phyloP scores from a whole-genome alignment of 2,797 vertebrate genomes.

The Margarornis squamiger region DNA sequence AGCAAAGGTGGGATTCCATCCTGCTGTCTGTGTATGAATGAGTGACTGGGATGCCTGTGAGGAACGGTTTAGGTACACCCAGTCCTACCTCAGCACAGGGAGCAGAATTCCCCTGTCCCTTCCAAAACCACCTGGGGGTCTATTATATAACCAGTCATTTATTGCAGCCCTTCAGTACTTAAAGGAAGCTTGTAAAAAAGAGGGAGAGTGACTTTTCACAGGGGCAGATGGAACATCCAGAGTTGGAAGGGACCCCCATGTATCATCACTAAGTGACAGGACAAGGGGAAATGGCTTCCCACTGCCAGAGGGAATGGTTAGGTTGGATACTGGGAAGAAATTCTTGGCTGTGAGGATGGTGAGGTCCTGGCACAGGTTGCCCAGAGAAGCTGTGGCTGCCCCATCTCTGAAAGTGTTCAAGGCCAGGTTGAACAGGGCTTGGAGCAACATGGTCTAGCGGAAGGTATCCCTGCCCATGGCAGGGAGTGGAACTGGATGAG shows the following conservation, averaged over 20 bases:
- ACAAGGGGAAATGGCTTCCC: background rate
- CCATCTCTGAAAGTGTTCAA: background rate
- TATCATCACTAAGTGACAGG: background rate
- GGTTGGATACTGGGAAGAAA: background rate
- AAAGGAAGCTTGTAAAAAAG: background rate
- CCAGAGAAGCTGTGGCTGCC: background rate
- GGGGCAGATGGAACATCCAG: background rate
- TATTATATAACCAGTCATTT: background rate
- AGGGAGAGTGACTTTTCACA: background rate
- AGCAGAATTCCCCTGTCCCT: background rate
- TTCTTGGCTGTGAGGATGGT: background rate
- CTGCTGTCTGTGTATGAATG: background rate
- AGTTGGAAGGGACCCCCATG: background rate
- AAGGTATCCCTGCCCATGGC: background rate
- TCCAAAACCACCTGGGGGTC: background rate
- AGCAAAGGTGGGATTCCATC: background rate
- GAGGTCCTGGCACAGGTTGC: background rate
- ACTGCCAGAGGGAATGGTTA: background rate
- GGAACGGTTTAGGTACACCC: background rate
- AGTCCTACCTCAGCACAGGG: background rate
- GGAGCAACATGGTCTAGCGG: too few relatives aligned
- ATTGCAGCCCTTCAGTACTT: background rate
- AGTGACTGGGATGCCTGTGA: accelerated
- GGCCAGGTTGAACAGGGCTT: background rate
- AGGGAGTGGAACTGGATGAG: background rate